Percentiles rank a stretch among this genome's conserved stretches.
Conservation (phyloP, 2,797 vertebrate species). For the Helicolenus hilgendorfi region DNA sequence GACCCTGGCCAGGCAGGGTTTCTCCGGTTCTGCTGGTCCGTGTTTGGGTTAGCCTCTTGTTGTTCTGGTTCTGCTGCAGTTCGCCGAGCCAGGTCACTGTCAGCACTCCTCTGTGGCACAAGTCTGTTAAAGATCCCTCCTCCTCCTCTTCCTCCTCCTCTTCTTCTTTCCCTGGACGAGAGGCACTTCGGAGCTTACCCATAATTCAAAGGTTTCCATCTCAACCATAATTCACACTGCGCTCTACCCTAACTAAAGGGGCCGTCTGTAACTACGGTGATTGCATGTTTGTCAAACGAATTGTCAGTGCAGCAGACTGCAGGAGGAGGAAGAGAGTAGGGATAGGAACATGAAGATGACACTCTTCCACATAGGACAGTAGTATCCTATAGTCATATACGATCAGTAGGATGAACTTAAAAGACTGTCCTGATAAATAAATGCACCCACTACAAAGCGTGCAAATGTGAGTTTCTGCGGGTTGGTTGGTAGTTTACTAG, state of each 20-base stretch:
- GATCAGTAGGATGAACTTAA: conserved; percentile 24
- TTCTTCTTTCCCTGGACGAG: conserved; percentile 79
- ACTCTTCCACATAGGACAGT: conserved; percentile 58
- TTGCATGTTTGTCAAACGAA: conserved; percentile 90
- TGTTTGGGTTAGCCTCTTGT: conserved; percentile 84
- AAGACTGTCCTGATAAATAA: conserved; percentile 20
- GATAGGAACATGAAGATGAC: conserved; percentile 77
- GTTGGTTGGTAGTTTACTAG: neutral
- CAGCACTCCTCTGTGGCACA: conserved; percentile 79
- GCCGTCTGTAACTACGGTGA: conserved; percentile 86
- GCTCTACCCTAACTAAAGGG: conserved; percentile 86
- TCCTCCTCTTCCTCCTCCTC: conserved; percentile 53
- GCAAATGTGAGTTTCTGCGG: neutral
- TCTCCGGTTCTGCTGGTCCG: conserved; percentile 69
- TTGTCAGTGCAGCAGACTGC: conserved; percentile 80
- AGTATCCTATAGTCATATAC: conserved; percentile 44
- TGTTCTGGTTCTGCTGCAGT: conserved; percentile 82
- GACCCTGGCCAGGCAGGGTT: conserved; percentile 66
- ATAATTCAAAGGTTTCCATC: conserved; percentile 90
- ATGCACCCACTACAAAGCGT: neutral
- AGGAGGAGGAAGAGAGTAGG: conserved; percentile 65
- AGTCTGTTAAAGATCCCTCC: conserved; percentile 72
- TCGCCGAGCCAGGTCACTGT: conserved; percentile 75
- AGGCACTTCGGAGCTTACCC: conserved; percentile 84
- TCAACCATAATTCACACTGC: conserved; percentile 89